phyloP scores from a whole-genome alignment of 2,113 vertebrate genomes.

The Reinhardtius hippoglossoides region DNA sequence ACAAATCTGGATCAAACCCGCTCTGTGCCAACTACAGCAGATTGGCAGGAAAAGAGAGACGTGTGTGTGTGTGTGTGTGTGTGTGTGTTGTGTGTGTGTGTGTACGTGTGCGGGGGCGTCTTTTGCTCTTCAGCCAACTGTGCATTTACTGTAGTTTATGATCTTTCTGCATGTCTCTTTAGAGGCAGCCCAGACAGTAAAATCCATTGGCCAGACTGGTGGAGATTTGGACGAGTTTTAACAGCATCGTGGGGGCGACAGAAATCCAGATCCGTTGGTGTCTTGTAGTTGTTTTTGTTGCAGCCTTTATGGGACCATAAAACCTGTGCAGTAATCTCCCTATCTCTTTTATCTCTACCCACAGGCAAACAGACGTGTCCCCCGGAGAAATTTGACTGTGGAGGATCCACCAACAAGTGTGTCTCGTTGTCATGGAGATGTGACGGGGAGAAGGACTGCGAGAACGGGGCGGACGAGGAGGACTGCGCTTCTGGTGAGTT shows the following conservation, averaged over 20 bases:
- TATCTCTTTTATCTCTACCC: conserved; percentile 54
- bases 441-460: conserved; percentile 95
- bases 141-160: conserved; percentile 55
- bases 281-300: conserved; percentile 20
- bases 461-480: conserved; percentile 92
- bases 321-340: conserved; percentile 47
- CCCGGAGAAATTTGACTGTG: conserved; percentile 95
- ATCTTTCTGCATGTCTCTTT: conserved; percentile 35
- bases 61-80: not conserved
- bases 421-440: conserved; percentile 94
- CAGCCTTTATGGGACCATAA: conserved; percentile 41
- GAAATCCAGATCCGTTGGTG: conserved; percentile 31
- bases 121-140: conserved; percentile 53
- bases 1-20: conserved; percentile 73
- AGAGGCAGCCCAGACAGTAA: conserved; percentile 43
- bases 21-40: conserved; percentile 68
- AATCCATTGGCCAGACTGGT: conserved; percentile 56
- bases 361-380: conserved; percentile 92
- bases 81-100: not conserved
- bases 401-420: conserved; percentile 91
- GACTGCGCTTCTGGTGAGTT: conserved; percentile 92
- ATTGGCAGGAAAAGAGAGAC: conserved; percentile 57
- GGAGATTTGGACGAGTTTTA: conserved; percentile 48
- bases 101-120: conserved; percentile 1
- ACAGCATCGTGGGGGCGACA: conserved; percentile 25